A percentile compares a stretch with the other conserved stretches of the same genome.
phyloP scores from a whole-genome alignment of 2,888 invertebrate species.

The Dermolepida albohirtum region DNA sequence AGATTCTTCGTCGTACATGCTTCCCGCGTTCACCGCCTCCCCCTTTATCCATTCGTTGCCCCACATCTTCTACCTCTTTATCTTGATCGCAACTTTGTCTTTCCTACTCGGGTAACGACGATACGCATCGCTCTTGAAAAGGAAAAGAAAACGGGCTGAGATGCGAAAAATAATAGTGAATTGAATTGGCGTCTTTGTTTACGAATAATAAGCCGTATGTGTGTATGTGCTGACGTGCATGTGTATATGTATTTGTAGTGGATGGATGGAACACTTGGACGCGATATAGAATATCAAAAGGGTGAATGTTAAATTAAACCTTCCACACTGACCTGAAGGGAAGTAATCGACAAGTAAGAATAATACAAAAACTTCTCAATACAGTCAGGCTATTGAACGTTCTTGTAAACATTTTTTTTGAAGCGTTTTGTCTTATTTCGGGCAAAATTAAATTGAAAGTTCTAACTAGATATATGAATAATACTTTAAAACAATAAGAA shows the following conservation, averaged over 20 bases:
- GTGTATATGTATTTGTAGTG: slow-evolving; percentile 2
- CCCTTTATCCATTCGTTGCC: no score
- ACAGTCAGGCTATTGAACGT: no score
- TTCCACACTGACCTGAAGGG: neutral
- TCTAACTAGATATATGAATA: no score
- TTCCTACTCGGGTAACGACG: neutral
- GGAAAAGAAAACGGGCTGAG: slow-evolving; percentile 4
- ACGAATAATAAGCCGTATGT: slow-evolving; percentile 28
- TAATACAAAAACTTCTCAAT: neutral
- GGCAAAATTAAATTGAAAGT: no score
- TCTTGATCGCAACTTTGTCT: slow-evolving; percentile 5
- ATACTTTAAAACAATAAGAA: no score
- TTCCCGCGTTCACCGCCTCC: slow-evolving; percentile 4
- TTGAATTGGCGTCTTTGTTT: slow-evolving; percentile 27
- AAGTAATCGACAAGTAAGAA: neutral
- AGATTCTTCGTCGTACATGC: slow-evolving; percentile 18
- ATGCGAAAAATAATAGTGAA: slow-evolving; percentile 29
- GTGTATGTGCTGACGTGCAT: neutral
- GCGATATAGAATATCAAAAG: slow-evolving; percentile 31
- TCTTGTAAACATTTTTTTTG: no score
- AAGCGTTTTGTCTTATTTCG: no score
- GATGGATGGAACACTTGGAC: slow-evolving; percentile 34
- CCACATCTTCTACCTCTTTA: neutral
- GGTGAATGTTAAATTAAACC: slow-evolving; percentile 24
- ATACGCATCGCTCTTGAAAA: slow-evolving; percentile 18